phyloP scores from a whole-genome alignment of 2,797 vertebrate species.

The Bradypodion pumilum region DNA sequence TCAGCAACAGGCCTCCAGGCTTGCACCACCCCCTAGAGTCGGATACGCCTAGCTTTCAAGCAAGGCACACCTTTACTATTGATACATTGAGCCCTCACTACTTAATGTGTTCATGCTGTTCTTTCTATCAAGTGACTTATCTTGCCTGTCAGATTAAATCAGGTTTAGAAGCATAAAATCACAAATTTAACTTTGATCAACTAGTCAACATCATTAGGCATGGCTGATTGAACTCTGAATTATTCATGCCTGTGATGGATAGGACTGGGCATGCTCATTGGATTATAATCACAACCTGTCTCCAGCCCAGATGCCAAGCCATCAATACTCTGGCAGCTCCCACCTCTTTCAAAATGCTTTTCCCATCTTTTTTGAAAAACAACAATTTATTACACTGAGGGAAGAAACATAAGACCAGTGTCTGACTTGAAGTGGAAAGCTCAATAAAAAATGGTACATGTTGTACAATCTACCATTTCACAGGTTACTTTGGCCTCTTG shows the following conservation, averaged over 20 bases:
- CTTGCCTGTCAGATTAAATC: constrained; percentile 17
- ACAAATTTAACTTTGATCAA: not conserved
- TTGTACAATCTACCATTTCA: not conserved
- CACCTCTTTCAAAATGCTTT: not conserved
- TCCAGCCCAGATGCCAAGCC: not conserved
- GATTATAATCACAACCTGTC: not conserved
- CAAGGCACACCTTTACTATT: not conserved
- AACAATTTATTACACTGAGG: not conserved
- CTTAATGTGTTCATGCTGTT: not conserved
- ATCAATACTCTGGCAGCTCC: not conserved
- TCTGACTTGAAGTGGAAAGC: not conserved
- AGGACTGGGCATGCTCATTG: too few species aligned
- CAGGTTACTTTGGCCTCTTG: not conserved
- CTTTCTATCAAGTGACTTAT: not conserved
- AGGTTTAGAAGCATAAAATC: not conserved
- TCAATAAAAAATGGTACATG: not conserved
- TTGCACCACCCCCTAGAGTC: too few species aligned
- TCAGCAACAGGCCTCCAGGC: too few species aligned
- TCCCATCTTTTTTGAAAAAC: not conserved
- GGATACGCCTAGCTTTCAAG: too few species aligned
- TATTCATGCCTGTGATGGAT: not conserved
- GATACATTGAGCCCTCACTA: not conserved
- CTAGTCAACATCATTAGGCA: not conserved
- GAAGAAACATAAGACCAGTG: not conserved
- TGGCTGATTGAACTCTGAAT: not conserved